These are phyloP conservation scores for Sorex maritimensis DNA, from an alignment of 2,797 vertebrate genomes.

Conservation along the genomic window DNA sequence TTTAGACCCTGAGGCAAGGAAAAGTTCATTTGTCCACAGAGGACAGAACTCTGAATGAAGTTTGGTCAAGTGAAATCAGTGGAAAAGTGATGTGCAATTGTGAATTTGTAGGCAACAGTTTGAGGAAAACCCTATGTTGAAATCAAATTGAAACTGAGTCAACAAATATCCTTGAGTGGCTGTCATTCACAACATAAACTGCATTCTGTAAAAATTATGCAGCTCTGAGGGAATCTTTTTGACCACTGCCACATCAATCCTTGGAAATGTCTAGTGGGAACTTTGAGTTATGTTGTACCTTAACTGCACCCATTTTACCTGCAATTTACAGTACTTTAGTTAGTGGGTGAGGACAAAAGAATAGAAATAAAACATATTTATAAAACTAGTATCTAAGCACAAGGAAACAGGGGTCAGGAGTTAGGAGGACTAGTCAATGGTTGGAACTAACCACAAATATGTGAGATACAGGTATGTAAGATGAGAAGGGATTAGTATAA, in stretches of 20 bases:
- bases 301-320: background rate
- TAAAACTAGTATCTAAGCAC: no score
- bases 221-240: background rate
- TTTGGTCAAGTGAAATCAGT: background rate
- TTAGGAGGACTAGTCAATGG: no score
- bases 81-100: background rate
- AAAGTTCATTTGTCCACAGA: background rate
- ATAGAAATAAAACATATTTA: background rate
- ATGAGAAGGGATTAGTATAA: no score
- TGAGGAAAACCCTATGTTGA: conserved; percentile 9
- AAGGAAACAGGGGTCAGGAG: no score
- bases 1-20: background rate
- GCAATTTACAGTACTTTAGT: background rate
- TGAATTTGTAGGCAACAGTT: background rate
- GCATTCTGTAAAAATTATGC: background rate
- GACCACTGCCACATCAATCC: background rate
- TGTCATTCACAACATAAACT: background rate
- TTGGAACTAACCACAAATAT: no score
- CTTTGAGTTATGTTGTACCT: background rate
- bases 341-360: background rate
- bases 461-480: no score
- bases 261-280: background rate
- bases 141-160: conserved; percentile 30
- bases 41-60: background rate
- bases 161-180: background rate